phyloP scores from a whole-genome alignment of 2,888 invertebrate species.

The Barypeithes pellucidus region DNA sequence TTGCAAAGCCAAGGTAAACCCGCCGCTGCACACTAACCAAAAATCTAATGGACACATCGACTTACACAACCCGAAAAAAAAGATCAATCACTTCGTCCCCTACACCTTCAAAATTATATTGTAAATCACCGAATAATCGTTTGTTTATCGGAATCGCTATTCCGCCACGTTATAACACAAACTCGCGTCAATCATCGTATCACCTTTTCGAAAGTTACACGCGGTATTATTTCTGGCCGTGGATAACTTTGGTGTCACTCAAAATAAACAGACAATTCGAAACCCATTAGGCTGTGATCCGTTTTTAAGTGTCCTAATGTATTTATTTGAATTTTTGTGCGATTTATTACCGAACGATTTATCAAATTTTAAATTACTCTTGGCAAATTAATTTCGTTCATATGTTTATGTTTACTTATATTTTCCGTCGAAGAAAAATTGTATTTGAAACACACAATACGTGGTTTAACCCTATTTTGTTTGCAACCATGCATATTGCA shows the following conservation, averaged over 20 bases:
- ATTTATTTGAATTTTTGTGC: constrained; percentile 3
- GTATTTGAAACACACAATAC: no score
- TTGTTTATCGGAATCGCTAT: constrained; percentile 39
- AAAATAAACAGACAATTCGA: constrained; percentile 51
- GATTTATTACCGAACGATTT: constrained; percentile 11
- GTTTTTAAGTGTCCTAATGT: constrained; percentile 32
- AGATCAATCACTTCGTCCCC: constrained; percentile 16
- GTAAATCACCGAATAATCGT: constrained; percentile 52
- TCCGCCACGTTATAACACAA: constrained; percentile 39
- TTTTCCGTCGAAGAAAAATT: no score
- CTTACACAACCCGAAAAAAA: constrained; percentile 7
- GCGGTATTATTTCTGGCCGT: constrained; percentile 39
- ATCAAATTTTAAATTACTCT: not conserved
- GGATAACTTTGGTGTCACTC: constrained; percentile 37
- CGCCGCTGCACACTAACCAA: no score
- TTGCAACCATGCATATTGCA: no score
- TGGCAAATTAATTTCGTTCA: no score
- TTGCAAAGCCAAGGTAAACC: no score
- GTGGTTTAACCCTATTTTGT: no score
- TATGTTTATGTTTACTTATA: no score
- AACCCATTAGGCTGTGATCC: constrained; percentile 47
- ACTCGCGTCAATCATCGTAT: constrained; percentile 44
- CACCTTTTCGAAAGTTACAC: constrained; percentile 45
- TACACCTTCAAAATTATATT: constrained; percentile 42
- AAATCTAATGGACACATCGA: constrained; percentile 4